A percentile compares a stretch with the other conserved stretches of the same genome.
These are phyloP conservation scores for Danio aesculapii DNA, from an alignment of 2,797 vertebrate species.

Conservation along the genomic window DNA sequence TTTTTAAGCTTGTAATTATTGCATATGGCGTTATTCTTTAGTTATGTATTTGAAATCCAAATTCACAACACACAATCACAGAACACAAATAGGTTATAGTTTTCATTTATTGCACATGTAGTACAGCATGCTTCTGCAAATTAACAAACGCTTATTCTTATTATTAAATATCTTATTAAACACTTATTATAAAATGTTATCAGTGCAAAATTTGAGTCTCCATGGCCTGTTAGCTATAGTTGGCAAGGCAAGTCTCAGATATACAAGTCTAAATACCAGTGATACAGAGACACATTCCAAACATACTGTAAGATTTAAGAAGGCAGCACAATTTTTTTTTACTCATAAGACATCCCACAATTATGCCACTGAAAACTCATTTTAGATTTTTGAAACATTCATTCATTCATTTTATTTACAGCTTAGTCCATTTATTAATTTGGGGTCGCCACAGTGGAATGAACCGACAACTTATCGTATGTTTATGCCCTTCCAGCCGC, in stretches of 20 bases:
- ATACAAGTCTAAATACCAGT: constrained; percentile 71
- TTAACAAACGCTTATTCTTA: neutral
- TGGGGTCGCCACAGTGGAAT: no score
- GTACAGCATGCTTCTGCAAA: neutral
- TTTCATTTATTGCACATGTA: no score
- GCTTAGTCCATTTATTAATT: no score
- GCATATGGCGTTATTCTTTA: neutral
- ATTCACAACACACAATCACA: no score
- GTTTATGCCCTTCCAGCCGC: no score
- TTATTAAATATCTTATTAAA: no score
- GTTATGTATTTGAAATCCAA: neutral
- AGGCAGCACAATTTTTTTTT: constrained; percentile 71
- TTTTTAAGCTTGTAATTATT: neutral
- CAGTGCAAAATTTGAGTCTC: constrained; percentile 63
- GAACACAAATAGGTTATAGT: no score
- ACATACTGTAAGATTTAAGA: constrained; percentile 69
- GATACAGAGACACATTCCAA: constrained; percentile 67
- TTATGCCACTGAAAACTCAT: constrained; percentile 61
- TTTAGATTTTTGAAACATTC: neutral
- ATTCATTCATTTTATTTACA: no score
- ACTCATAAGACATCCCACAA: constrained; percentile 74
- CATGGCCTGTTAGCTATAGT: constrained; percentile 62
- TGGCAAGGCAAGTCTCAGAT: constrained; percentile 68
- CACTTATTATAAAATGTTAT: neutral
- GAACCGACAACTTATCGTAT: no score